Evolutionary conservation across 2,113 vertebrate genomes (phyloP), one percentile per base, ranked within the genome.

Genomic region (Pluvianellus socialis): DNA sequence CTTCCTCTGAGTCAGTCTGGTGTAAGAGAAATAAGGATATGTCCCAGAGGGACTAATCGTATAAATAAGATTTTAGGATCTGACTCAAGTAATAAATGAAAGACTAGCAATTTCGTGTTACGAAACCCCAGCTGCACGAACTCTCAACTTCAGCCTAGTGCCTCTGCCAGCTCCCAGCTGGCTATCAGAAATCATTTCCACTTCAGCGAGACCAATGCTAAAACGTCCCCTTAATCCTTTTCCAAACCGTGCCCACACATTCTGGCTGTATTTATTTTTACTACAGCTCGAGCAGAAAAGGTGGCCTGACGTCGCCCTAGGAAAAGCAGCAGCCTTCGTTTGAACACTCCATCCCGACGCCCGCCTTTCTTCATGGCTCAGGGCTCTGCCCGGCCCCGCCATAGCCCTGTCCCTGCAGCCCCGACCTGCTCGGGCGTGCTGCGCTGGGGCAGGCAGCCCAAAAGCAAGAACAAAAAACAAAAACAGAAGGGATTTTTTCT

Each of bases 151-250:
- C 92, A 95, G 80, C 93, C 89, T 87, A 94, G 73, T 91, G 94
- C 76, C 80, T 94, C 71, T 96, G 96, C 91, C 92, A 96, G 55
- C 88, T 95, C 96, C 95, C 95, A 97, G 94, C 95, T 97, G 96
- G 92, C 94, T 94, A 95, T 96, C 91, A 97, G 91, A 91, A 97
- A 96, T 92, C 80, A 95, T 96, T 96, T 97, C 94, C 92, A 94
- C 84, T 89, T 96, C 94, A 94, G 73, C 73, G 66, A 91, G 81
- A 96, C 90, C 77, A 88, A 23, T 87, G 86, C 55, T 96, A 94
- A 96, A 96, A 95, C 1, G 18, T 95, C 77, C 71, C 92, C 94
- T 97, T 97, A 91, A 96, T 96, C 86, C 84, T 88, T 88, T 94
- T 94, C 97, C 94, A 97, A 96, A 83, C 67, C 47, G 6, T 86